A percentile compares a stretch with the other conserved stretches of the same genome.
These are phyloP conservation scores for Arctocebus calabarensis DNA, from an alignment of 2,797 vertebrate genomes.

Conservation along the genomic window DNA sequence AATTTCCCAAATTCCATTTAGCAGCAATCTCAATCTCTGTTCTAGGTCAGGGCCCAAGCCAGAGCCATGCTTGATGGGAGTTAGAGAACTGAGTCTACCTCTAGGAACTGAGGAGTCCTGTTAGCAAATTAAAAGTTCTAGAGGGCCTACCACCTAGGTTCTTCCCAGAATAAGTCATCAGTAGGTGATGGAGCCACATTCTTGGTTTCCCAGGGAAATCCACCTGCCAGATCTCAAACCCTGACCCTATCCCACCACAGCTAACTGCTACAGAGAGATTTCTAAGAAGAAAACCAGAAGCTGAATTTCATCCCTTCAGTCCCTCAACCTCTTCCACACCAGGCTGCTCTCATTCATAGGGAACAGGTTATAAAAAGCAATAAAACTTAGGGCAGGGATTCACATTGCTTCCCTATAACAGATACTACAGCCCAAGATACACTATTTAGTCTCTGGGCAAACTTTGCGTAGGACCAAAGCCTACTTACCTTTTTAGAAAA, in stretches of 20 bases:
- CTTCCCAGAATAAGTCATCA: background rate
- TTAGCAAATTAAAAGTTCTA: background rate
- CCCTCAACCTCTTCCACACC: background rate
- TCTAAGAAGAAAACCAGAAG: constrained; percentile 19
- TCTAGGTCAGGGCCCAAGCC: background rate
- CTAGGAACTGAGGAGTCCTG: background rate
- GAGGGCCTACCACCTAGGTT: background rate
- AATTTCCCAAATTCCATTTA: background rate
- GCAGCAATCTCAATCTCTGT: constrained; percentile 6
- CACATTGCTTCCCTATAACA: background rate
- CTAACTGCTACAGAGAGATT: background rate
- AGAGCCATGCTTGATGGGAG: background rate
- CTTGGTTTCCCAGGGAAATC: background rate
- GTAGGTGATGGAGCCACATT: background rate
- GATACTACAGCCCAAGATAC: background rate
- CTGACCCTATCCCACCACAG: background rate
- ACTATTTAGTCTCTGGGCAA: background rate
- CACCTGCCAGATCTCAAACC: background rate
- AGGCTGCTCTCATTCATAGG: background rate
- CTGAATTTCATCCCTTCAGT: background rate
- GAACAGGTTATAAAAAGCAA: background rate
- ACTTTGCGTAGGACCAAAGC: constrained; percentile 20
- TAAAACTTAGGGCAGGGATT: background rate
- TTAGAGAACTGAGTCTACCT: background rate
- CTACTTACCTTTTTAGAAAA: constrained; percentile 24